phyloP scores from a whole-genome alignment of 1,140 invertebrate species.

The Cydia strobilella region DNA sequence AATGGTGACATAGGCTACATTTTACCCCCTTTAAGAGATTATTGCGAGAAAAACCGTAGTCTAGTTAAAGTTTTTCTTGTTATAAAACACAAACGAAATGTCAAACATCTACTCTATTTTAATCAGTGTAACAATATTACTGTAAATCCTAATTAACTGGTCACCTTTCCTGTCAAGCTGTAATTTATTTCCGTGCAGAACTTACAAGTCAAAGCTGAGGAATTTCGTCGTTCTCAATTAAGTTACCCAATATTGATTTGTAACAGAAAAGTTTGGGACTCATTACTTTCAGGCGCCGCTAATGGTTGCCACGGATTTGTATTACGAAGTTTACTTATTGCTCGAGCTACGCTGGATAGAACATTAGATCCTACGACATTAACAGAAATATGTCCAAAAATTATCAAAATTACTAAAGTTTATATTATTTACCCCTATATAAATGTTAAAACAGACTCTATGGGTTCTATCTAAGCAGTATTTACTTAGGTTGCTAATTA shows the following conservation, averaged over 20 bases:
- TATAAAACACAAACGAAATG: neutral
- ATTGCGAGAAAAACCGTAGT: too few species aligned
- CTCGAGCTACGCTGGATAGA: neutral
- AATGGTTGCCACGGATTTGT: constrained; percentile 26
- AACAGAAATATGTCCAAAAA: neutral
- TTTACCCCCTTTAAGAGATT: too few species aligned
- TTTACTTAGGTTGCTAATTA: neutral
- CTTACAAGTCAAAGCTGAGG: constrained; percentile 8
- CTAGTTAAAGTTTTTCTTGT: neutral
- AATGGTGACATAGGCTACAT: too few species aligned
- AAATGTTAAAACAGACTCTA: neutral
- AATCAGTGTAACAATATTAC: neutral
- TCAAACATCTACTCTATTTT: neutral
- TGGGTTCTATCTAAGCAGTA: neutral
- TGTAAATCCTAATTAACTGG: neutral
- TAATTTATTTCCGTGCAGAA: constrained; percentile 15
- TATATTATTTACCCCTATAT: neutral
- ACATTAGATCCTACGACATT: neutral
- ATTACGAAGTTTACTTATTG: constrained; percentile 21
- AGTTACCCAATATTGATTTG: constrained; percentile 44
- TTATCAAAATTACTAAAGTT: neutral
- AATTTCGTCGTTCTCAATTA: constrained; percentile 36
- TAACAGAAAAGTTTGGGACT: constrained; percentile 26
- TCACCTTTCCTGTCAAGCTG: neutral
- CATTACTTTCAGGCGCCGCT: constrained; percentile 28